Percentiles rank a stretch among this genome's conserved stretches.
phyloP scores from a whole-genome alignment of 2,888 invertebrate genomes.

The Podabrus alpinus region DNA sequence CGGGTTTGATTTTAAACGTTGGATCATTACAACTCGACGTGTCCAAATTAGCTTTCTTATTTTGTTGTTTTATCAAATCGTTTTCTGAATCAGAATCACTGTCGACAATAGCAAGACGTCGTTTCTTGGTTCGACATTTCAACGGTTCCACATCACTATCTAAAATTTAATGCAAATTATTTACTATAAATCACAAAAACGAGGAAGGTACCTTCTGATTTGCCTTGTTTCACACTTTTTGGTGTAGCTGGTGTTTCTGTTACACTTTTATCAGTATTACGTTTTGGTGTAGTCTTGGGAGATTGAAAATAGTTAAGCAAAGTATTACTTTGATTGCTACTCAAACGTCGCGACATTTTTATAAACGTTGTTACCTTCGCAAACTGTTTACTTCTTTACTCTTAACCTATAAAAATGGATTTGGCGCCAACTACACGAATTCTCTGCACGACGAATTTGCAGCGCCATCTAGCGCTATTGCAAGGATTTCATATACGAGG shows the following conservation, averaged over 20 bases:
- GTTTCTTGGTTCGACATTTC: background rate
- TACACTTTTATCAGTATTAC: slow-evolving; percentile 17
- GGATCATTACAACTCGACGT: background rate
- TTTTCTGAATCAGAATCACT: background rate
- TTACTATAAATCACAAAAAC: slow-evolving; percentile 2
- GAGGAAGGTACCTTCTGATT: background rate
- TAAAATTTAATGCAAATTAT: background rate
- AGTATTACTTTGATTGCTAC: slow-evolving; percentile 43
- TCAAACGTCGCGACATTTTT: slow-evolving; percentile 41
- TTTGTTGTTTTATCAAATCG: background rate
- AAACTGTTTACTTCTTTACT: background rate
- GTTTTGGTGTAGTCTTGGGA: slow-evolving; percentile 34
- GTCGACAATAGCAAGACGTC: background rate
- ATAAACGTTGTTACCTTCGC: background rate
- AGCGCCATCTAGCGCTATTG: too few species aligned
- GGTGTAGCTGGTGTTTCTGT: slow-evolving; percentile 1
- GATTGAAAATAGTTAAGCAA: slow-evolving; percentile 49
- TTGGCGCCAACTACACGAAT: background rate
- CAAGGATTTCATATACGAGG: too few species aligned
- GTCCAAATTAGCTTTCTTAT: background rate
- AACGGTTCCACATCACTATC: background rate
- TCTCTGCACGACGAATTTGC: too few species aligned
- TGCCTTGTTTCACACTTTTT: background rate
- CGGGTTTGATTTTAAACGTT: background rate
- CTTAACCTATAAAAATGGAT: background rate